Evolutionary conservation across 2,113 vertebrate species (phyloP), one percentile per base, ranked within the genome.

Genomic region (Dissostichus mawsoni): DNA sequence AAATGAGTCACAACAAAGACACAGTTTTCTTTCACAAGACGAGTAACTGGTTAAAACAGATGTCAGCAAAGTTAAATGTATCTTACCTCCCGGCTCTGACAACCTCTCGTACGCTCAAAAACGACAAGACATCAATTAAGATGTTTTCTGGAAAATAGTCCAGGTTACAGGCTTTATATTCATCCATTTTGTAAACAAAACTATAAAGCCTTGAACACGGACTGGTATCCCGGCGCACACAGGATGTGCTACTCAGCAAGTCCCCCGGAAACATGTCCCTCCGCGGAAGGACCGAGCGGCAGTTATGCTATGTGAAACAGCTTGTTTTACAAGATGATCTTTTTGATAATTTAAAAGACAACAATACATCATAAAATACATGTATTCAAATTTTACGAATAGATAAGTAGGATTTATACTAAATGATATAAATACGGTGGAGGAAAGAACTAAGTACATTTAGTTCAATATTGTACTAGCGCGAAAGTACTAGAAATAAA

Each of bases 91-190:
- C 92, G 23, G 90, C 92, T 83, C 92, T 78, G 44, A 96, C 89
- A 3, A 96, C 88, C 74, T 95, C 95, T 18, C 86, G 85, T 1
- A 94, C 92, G 65, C 73, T 90, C 78, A 96, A 81, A 76, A 93
- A 94, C 2, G 95, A 95, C 78, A 96, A 78, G 44, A 96, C 93
- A 5, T 96, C 95, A 23, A 96, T 93, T 86, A 96, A 83, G 79
- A 96, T 93, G 78, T 95, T 95, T 77, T 96, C 95, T 0, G 95
- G 95, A 8, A 94, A 92, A 81, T 79, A 95, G 4, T 96, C 94
- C 61, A 96, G 83, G 33, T 88, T 87, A 52, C 61, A 92, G 59
- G 3, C 65, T 87, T 74, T 87, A 45, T 88, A 78, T 80, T 92
- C 92, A 56, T 92, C 95, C 95, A 95, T 95, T 87, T 90, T 89